A percentile compares a stretch with the other conserved stretches of the same genome.
phyloP scores from a whole-genome alignment of 2,797 vertebrate genomes.

The Tangara arthus region DNA sequence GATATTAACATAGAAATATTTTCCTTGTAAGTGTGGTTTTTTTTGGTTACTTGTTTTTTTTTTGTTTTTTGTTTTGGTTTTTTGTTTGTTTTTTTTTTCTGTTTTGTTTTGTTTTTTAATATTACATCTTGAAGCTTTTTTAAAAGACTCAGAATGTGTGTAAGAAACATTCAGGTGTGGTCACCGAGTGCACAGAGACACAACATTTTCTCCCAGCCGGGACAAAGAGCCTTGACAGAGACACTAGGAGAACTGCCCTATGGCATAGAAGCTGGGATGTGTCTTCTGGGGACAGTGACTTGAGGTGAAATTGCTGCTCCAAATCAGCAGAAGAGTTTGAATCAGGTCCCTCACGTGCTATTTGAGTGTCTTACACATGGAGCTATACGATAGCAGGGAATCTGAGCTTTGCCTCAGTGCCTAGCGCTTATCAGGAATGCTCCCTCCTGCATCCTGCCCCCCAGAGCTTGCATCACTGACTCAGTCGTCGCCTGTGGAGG shows the following conservation, averaged over 20 bases:
- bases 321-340: background rate
- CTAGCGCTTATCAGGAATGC: background rate
- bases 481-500: rapidly evolving
- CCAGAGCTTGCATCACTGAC: background rate
- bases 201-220: background rate
- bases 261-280: background rate
- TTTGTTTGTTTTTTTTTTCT: background rate
- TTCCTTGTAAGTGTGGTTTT: background rate
- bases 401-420: background rate
- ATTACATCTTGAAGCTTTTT: background rate
- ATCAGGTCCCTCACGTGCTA: rapidly evolving
- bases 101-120: background rate
- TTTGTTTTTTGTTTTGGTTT: background rate
- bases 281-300: background rate
- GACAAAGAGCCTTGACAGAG: background rate
- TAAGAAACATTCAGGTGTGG: background rate
- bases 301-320: background rate
- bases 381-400: background rate
- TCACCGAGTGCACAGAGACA: background rate
- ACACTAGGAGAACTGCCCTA: background rate
- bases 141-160: background rate
- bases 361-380: background rate
- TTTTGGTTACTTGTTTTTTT: background rate
- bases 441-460: background rate
- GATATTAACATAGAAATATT: background rate